Conservation (phyloP, 1,140 invertebrate species). For the Bombus superbus region DNA sequence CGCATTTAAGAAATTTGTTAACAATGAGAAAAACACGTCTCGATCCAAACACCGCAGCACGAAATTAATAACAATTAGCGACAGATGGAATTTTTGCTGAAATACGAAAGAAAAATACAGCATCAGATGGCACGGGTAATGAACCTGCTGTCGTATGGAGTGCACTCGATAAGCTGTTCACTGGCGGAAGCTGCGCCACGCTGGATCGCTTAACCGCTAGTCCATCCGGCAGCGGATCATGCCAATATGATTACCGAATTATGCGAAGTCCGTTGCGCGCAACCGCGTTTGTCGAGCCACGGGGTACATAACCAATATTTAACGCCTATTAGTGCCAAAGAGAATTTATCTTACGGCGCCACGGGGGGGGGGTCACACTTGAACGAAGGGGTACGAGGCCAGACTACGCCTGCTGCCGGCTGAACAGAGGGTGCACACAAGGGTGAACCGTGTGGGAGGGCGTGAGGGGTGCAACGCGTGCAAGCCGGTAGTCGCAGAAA, state of each 20-base stretch:
- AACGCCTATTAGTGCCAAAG: conserved; percentile 75
- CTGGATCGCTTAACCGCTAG: conserved; percentile 34
- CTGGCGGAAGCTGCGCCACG: conserved; percentile 22
- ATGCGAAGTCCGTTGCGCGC: conserved; percentile 40
- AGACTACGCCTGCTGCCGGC: neutral
- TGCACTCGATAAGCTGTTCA: conserved; percentile 37
- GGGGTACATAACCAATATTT: conserved; percentile 72
- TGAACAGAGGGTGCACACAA: conserved; percentile 15
- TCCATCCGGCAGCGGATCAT: conserved; percentile 53
- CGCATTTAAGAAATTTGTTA: no score
- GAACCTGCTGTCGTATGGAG: neutral
- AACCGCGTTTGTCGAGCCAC: conserved; percentile 50
- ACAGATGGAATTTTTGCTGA: neutral
- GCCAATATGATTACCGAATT: conserved; percentile 67
- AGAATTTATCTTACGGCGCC: conserved; percentile 73
- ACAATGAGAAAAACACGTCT: no score
- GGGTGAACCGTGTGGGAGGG: neutral
- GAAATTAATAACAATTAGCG: no score
- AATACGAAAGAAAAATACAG: neutral
- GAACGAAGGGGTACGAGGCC: conserved; percentile 17
- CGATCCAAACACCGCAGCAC: no score
- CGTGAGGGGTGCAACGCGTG: conserved; percentile 18
- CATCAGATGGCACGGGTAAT: neutral
- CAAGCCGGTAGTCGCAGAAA: conserved; percentile 57
- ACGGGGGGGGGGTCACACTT: conserved; percentile 35